Conservation (phyloP, 1,140 invertebrate genomes). For the Diplogasteroides magnus region DNA sequence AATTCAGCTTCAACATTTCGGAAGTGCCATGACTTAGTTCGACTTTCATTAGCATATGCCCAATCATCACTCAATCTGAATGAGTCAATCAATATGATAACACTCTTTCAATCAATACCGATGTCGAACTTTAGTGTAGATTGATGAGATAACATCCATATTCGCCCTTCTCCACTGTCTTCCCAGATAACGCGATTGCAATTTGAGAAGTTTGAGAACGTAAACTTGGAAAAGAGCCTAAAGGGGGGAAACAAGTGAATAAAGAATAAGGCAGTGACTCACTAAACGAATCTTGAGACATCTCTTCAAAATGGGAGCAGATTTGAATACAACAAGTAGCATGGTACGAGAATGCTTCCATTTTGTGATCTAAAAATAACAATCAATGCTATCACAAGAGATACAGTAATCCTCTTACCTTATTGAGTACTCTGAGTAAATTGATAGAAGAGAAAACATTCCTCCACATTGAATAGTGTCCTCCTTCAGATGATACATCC, state of each 20-base stretch:
- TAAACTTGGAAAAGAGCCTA: conserved; percentile 98
- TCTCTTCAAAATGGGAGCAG: conserved; percentile 91
- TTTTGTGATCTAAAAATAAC: not conserved
- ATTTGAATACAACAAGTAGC: conserved; percentile 99
- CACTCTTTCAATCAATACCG: conserved; percentile 63
- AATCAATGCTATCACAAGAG: not conserved
- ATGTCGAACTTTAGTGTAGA: conserved; percentile 84
- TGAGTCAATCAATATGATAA: conserved; percentile 1
- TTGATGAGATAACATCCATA: conserved; percentile 98
- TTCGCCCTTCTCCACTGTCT: conserved; percentile 97
- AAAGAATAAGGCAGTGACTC: conserved; percentile 2
- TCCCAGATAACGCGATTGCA: conserved; percentile 98
- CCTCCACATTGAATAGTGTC: conserved; percentile 76
- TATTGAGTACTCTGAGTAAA: conserved; percentile 66
- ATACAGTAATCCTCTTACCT: not conserved
- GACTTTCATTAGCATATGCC: conserved; percentile 98
- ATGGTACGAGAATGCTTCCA: conserved; percentile 97
- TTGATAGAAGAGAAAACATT: conserved; percentile 98
- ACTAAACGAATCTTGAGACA: conserved; percentile 71
- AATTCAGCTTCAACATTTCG: conserved; percentile 94
- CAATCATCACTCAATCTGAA: conserved; percentile 90
- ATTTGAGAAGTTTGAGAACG: conserved; percentile 92
- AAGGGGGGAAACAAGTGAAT: conserved; percentile 59
- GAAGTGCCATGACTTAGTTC: conserved; percentile 95
- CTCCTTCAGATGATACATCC: conserved; percentile 51